Conservation (phyloP, 2,888 invertebrate species). For the Carabus problematicus region DNA sequence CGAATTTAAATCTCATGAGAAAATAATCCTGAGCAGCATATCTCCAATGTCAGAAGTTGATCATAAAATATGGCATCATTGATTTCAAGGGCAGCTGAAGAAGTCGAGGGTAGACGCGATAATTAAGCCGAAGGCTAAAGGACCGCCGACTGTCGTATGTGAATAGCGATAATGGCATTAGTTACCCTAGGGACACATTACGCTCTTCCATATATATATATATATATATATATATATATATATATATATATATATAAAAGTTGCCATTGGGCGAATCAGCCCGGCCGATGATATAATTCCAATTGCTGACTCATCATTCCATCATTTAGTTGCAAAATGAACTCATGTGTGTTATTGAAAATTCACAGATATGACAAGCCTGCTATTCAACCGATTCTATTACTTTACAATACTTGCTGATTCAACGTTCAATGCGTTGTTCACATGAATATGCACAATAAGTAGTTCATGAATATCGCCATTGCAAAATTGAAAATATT, state of each 20-base stretch:
- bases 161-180: slow-evolving; percentile 36
- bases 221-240: too few relatives aligned
- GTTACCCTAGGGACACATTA: slow-evolving; percentile 16
- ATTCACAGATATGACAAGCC: slow-evolving; percentile 7
- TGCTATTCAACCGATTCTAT: slow-evolving; percentile 2
- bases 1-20: too few relatives aligned
- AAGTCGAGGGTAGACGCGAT: not conserved
- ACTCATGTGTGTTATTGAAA: slow-evolving; percentile 22
- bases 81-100: not conserved
- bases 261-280: slow-evolving; percentile 17
- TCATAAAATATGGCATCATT: too few relatives aligned
- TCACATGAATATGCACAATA: too few relatives aligned
- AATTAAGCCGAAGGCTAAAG: slow-evolving; percentile 12
- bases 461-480: too few relatives aligned
- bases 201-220: slow-evolving; percentile 19
- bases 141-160: slow-evolving; percentile 10
- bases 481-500: too few relatives aligned
- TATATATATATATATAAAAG: too few relatives aligned
- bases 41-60: too few relatives aligned
- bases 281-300: slow-evolving; percentile 33
- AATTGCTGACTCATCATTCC: slow-evolving; percentile 33
- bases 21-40: too few relatives aligned
- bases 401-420: too few relatives aligned
- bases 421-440: too few relatives aligned
- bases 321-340: slow-evolving; percentile 32